A percentile compares a stretch with the other conserved stretches of the same genome.
Evolutionary conservation across 2,888 invertebrate genomes (phyloP).

Genomic region (Luperina testacea): DNA sequence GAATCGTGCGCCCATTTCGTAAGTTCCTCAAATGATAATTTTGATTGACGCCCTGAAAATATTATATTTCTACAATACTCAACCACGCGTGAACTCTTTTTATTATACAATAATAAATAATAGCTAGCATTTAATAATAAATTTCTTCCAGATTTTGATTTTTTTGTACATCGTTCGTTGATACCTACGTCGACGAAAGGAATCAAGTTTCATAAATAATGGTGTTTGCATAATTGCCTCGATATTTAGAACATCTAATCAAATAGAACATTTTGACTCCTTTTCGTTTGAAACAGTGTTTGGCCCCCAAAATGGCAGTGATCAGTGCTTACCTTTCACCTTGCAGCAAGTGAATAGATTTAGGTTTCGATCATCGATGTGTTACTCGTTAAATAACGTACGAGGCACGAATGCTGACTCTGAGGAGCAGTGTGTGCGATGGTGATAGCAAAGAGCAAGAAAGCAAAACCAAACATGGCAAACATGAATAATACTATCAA

Average conservation of each 20-base stretch:
- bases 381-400: constrained; percentile 78
- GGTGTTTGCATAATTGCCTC: constrained; percentile 83
- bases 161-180: constrained; percentile 77
- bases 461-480: constrained; percentile 83
- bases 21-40: constrained; percentile 88
- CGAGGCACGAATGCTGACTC: constrained; percentile 85
- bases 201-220: constrained; percentile 89
- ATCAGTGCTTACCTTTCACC: constrained; percentile 87
- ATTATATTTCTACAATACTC: constrained; percentile 66
- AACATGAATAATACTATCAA: constrained; percentile 85
- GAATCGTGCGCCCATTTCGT: constrained; percentile 90
- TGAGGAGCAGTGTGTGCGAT: constrained; percentile 90
- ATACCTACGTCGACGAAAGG: constrained; percentile 84
- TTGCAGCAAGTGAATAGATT: constrained; percentile 85
- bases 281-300: constrained; percentile 70
- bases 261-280: constrained; percentile 62
- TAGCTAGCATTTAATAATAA: constrained; percentile 65
- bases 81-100: constrained; percentile 69
- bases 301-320: constrained; percentile 83
- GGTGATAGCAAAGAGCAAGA: constrained; percentile 92
- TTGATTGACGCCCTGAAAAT: constrained; percentile 83
- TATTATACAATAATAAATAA: constrained; percentile 56
- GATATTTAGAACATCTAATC: constrained; percentile 72
- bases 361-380: constrained; percentile 87
- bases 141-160: constrained; percentile 70